A percentile compares a stretch with the other conserved stretches of the same genome.
Evolutionary conservation across 2,888 invertebrate genomes (phyloP).

Genomic region (Amphimallon solstitiale): DNA sequence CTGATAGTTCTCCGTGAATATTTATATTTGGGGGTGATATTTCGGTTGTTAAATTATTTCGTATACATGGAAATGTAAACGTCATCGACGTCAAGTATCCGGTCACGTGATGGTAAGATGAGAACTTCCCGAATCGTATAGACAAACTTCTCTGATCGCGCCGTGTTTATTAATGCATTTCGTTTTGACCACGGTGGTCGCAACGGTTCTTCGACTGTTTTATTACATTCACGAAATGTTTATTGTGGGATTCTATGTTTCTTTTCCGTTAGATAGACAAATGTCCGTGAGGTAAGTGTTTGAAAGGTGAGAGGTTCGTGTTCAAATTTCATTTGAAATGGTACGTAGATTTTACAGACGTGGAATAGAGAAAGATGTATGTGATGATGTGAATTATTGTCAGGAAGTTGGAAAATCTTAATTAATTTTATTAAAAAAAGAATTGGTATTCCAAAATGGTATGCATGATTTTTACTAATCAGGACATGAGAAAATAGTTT

Average conservation of each 20-base stretch:
- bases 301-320: slow-evolving; percentile 25
- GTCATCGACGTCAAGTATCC: slow-evolving; percentile 4
- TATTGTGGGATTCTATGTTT: background rate
- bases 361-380: background rate
- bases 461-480: too few species aligned
- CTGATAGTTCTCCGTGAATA: background rate
- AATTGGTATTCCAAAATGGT: too few species aligned
- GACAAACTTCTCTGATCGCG: slow-evolving; percentile 13
- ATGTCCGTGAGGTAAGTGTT: background rate
- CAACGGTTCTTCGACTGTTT: slow-evolving; percentile 16
- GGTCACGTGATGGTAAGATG: slow-evolving; percentile 19
- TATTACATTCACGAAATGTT: slow-evolving; percentile 16
- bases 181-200: slow-evolving; percentile 11
- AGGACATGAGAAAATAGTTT: too few species aligned
- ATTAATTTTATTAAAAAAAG: too few species aligned
- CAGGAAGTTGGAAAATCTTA: too few species aligned
- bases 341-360: background rate
- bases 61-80: slow-evolving; percentile 14
- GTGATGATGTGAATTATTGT: background rate
- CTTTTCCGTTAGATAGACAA: background rate
- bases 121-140: slow-evolving; percentile 8
- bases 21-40: background rate
- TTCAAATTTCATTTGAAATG: slow-evolving; percentile 26
- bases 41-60: slow-evolving; percentile 19
- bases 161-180: slow-evolving; percentile 30